Conservation (phyloP, 2,113 vertebrate genomes). For the Mohoua ochrocephala region DNA sequence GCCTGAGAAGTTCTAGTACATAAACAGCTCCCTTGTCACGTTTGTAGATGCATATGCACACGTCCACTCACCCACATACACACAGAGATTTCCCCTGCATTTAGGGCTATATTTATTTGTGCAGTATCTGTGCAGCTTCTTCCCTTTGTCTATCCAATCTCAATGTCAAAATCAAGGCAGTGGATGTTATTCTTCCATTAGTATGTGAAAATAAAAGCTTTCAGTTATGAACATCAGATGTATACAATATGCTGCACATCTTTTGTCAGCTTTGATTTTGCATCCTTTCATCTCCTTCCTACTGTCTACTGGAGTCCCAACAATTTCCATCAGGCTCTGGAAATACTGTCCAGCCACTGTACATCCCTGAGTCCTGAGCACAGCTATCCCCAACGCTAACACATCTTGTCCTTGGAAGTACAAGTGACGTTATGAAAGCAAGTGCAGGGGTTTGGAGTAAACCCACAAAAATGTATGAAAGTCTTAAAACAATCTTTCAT, state of each 20-base stretch:
- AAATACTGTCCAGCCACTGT: background rate
- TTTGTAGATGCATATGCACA: background rate
- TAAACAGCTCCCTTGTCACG: background rate
- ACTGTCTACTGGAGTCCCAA: background rate
- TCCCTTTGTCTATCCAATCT: background rate
- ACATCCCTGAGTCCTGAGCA: fast-evolving
- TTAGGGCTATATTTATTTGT: background rate
- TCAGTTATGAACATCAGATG: fast-evolving
- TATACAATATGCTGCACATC: background rate
- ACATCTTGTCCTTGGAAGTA: background rate
- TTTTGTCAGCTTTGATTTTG: background rate
- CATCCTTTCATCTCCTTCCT: background rate
- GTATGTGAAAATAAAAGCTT: background rate
- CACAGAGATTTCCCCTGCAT: background rate
- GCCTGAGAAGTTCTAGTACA: background rate
- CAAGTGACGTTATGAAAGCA: background rate
- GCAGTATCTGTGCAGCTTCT: background rate
- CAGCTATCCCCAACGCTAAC: fast-evolving
- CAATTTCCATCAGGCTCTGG: background rate
- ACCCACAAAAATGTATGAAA: background rate
- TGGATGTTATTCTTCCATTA: background rate
- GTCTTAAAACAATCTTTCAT: background rate
- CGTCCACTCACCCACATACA: background rate
- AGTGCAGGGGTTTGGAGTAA: background rate
- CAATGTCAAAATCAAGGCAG: background rate